phyloP scores from a whole-genome alignment of 1,140 invertebrate genomes.

The Drosophila murphyi region DNA sequence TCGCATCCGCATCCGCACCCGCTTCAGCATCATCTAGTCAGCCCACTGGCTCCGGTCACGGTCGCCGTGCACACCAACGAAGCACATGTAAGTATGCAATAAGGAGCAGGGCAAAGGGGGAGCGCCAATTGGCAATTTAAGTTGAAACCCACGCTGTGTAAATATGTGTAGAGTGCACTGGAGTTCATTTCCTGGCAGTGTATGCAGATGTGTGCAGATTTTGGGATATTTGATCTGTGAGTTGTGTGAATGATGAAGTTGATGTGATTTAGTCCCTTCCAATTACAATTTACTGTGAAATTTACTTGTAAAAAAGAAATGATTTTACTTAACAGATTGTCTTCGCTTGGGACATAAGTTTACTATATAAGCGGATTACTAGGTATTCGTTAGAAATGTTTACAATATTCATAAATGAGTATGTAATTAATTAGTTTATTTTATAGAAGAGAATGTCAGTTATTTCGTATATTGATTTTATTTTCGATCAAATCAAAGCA shows the following conservation, averaged over 20 bases:
- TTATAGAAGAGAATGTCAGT: no score
- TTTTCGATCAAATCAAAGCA: no score
- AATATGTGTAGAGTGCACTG: not conserved
- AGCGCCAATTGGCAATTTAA: conserved; percentile 11
- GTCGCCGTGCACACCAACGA: conserved; percentile 84
- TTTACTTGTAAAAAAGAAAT: no score
- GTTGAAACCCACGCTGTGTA: conserved; percentile 11
- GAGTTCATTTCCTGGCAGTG: not conserved
- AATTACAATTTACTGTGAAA: no score
- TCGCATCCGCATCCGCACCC: conserved; percentile 50
- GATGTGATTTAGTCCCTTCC: not conserved
- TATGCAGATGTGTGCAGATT: not conserved
- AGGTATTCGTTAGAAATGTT: no score
- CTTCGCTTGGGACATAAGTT: no score
- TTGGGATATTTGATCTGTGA: conserved; percentile 8
- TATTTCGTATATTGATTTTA: no score
- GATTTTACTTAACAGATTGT: no score
- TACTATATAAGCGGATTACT: no score
- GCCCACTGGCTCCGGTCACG: conserved; percentile 83
- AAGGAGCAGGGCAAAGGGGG: not conserved
- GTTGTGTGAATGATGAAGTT: not conserved
- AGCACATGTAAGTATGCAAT: conserved; percentile 81
- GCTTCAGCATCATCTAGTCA: conserved; percentile 73
- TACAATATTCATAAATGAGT: no score
- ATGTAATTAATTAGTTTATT: no score